Percentiles rank a stretch among this genome's conserved stretches.
Evolutionary conservation across 2,888 invertebrate species (phyloP).

Genomic region (Strigamia transsilvanica): DNA sequence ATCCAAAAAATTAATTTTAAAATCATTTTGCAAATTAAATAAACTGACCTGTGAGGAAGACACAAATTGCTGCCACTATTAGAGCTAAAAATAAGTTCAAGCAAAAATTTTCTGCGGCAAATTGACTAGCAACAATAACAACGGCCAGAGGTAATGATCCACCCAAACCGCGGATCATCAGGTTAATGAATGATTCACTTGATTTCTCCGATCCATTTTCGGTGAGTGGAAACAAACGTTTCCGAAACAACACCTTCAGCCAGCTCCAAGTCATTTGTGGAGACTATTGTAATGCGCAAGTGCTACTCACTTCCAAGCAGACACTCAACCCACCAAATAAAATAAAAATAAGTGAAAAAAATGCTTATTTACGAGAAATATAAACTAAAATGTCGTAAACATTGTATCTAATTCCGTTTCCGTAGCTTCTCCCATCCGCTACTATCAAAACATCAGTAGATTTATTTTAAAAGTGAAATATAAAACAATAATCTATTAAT

Average conservation of each 20-base stretch:
- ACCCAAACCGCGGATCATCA: background rate
- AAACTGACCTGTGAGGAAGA: background rate
- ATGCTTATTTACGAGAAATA: background rate
- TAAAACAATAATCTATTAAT: too few species aligned
- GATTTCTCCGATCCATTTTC: background rate
- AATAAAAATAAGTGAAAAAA: too few species aligned
- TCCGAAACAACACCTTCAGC: conserved; percentile 15
- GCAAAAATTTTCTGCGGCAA: background rate
- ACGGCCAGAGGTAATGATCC: background rate
- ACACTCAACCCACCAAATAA: too few species aligned
- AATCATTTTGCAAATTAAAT: background rate
- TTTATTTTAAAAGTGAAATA: background rate
- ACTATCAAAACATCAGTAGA: background rate
- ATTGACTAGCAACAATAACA: background rate
- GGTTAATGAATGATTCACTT: background rate
- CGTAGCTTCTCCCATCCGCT: background rate
- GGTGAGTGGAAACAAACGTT: background rate
- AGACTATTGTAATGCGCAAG: background rate
- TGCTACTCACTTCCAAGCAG: too few species aligned
- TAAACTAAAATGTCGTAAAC: background rate
- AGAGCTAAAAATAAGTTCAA: background rate
- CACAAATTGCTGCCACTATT: background rate
- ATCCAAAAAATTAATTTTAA: background rate
- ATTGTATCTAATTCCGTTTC: background rate
- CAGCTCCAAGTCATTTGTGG: background rate